Conservation (phyloP, 1,140 invertebrate genomes). For the Nephila pilipes region DNA sequence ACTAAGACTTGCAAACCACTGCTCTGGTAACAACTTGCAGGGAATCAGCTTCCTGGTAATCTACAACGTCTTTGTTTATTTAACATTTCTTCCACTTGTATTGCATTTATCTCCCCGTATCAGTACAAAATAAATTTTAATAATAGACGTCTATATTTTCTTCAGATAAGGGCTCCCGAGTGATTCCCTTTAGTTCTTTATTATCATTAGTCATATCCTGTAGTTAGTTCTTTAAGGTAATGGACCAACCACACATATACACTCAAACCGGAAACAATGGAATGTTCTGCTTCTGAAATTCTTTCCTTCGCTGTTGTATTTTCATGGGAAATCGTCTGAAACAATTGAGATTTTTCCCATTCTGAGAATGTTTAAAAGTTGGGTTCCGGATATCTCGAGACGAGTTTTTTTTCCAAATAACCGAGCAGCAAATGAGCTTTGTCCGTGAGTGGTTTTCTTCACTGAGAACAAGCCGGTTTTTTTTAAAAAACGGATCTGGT, state of each 20-base stretch:
- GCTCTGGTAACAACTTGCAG: too few species aligned
- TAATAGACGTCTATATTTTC: background rate
- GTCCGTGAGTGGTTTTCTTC: background rate
- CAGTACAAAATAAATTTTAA: background rate
- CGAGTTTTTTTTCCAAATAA: background rate
- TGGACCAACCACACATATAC: background rate
- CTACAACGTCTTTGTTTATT: too few species aligned
- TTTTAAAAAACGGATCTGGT: background rate
- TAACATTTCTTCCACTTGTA: background rate
- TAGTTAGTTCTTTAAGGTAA: background rate
- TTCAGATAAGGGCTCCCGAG: background rate
- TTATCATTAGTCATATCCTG: background rate
- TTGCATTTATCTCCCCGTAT: background rate
- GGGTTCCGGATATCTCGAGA: background rate
- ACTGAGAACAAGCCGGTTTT: background rate
- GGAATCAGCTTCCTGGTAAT: too few species aligned
- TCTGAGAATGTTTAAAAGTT: background rate
- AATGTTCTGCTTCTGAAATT: background rate
- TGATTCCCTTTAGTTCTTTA: background rate
- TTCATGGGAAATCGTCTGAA: background rate
- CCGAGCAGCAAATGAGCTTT: background rate
- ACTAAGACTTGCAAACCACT: too few species aligned
- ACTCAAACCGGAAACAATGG: slow-evolving; percentile 26
- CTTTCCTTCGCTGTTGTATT: background rate
- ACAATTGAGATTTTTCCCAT: background rate